phyloP scores from a whole-genome alignment of 2,113 vertebrate species.

The Phaethon lepturus region DNA sequence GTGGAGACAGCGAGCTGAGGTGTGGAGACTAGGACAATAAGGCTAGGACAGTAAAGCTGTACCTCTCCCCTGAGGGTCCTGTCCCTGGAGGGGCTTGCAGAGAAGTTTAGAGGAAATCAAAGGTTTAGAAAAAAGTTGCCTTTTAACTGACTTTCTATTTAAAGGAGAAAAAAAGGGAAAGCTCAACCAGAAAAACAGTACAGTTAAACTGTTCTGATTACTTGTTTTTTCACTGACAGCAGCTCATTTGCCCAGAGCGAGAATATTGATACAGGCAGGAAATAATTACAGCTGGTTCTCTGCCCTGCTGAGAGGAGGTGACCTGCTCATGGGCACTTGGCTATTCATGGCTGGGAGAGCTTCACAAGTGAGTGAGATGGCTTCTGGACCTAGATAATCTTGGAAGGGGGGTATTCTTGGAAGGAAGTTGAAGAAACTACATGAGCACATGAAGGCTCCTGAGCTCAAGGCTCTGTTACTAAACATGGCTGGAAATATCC shows the following conservation, averaged over 20 bases:
- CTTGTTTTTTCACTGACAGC: neutral
- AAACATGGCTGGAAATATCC: neutral
- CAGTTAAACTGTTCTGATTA: neutral
- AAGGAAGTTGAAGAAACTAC: neutral
- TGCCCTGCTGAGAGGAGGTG: neutral
- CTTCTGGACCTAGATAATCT: neutral
- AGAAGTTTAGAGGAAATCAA: neutral
- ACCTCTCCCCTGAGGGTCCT: neutral
- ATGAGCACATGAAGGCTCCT: neutral
- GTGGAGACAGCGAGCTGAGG: neutral
- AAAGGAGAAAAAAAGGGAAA: neutral
- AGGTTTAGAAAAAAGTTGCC: neutral
- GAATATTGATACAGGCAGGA: neutral
- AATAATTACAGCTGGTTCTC: neutral
- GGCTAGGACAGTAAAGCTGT: neutral
- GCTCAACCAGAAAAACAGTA: neutral
- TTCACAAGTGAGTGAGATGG: neutral
- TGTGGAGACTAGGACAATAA: neutral
- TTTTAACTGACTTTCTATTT: neutral
- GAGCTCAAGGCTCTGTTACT: neutral
- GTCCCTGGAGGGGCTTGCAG: neutral
- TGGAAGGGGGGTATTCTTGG: accelerated
- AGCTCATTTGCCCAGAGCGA: neutral
- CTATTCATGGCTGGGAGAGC: neutral
- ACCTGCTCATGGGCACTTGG: neutral